These are phyloP conservation scores for Variabilichromis moorii DNA, from an alignment of 2,113 vertebrate species.

Conservation along the genomic window DNA sequence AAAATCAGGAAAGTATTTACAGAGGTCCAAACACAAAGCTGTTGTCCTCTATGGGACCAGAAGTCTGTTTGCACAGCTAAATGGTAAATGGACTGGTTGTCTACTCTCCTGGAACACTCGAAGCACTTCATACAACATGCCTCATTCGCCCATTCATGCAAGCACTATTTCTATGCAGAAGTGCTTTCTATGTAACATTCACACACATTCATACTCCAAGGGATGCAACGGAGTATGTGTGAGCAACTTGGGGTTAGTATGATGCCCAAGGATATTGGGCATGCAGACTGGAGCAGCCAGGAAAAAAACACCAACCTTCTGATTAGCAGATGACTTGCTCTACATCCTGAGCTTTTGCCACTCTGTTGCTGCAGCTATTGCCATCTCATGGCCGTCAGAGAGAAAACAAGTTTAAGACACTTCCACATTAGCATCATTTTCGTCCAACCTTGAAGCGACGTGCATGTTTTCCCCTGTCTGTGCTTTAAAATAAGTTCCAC, in stretches of 20 bases:
- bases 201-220: neutral
- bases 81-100: neutral
- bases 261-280: neutral
- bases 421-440: neutral
- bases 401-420: neutral
- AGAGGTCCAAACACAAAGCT: neutral
- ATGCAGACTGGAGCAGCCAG: neutral
- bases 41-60: neutral
- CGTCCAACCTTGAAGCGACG: neutral
- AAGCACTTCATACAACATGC: neutral
- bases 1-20: neutral
- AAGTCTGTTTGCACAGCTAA: neutral
- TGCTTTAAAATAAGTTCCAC: neutral
- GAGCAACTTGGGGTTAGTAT: neutral
- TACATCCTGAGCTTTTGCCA: neutral
- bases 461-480: neutral
- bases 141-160: neutral
- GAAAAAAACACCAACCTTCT: neutral
- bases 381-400: neutral
- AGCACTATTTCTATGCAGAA: neutral
- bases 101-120: neutral
- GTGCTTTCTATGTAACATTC: neutral
- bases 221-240: neutral
- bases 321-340: neutral
- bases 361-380: neutral